Evolutionary conservation across 2,113 vertebrate species (phyloP), one percentile per base, ranked within the genome.

Genomic region (Prolemur simus): DNA sequence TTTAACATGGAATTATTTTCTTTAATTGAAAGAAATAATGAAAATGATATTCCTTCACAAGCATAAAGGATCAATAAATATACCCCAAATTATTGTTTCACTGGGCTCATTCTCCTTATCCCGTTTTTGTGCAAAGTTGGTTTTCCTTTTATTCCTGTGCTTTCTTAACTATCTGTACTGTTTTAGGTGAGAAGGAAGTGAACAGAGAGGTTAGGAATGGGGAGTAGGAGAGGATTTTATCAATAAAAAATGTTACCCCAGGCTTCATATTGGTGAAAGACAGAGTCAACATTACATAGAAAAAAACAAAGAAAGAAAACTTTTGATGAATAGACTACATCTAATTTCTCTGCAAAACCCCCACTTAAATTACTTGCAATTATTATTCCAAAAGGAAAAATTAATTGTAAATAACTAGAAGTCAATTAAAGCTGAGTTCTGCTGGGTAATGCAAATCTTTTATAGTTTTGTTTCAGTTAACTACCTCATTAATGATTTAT

Each of bases 401-500:
- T 98, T 98, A 99, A 98, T 98, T 99, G 98, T 99, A 99, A 99
- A 98, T 98, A 99, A 98, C 98, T 98, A 98, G 97, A 98, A 98
- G 98, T 98, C 98, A 99, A 98, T 99, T 99, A 99, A 98, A 98
- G 86, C 84, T 95, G 91, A 47, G 91, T 98, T 99, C 98, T 98
- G 97, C 97, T 27, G 93, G 98, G 98, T 98, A 98, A 98, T 98
- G 97, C 98, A 98, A 98, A 99, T 98, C 98, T 98, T 99, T 99
- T 98, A 98, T 97, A 98, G 98, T 98, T 99, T 98, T 98, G 97
- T 98, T 98, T 98, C 98, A 98, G 98, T 98, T 98, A 98, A 99
- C 98, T 98, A 98, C 98, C 98, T 98, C 98, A 98, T 99, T 99
- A 99, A 99, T 99, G 98, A 99, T 99, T 99, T 99, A 99, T 98